These are phyloP conservation scores for Henricia sp. DNA, from an alignment of 53 echinoderm and acorn worm species.

Conservation along the genomic window DNA sequence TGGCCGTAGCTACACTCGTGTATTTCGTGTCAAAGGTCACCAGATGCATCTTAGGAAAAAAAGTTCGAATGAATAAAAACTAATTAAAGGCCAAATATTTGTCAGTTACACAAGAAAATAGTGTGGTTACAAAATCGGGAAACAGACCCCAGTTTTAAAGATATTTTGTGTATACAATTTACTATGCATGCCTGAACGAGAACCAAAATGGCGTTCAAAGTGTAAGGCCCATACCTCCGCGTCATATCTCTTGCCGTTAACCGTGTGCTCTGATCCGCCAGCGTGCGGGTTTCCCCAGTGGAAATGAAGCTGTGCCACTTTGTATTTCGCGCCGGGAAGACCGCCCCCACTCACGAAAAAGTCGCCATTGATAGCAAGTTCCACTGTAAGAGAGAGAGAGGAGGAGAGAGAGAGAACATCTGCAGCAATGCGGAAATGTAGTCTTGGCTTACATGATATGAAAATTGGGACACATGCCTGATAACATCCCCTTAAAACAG, in stretches of 20 bases:
- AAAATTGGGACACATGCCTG: too few relatives aligned
- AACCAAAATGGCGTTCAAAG: too few relatives aligned
- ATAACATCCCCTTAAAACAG: too few relatives aligned
- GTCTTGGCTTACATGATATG: too few relatives aligned
- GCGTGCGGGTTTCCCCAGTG: constrained; percentile 6
- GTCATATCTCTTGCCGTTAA: neutral
- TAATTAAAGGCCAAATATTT: neutral
- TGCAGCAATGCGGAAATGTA: too few relatives aligned
- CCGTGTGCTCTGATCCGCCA: neutral
- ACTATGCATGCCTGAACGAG: too few relatives aligned
- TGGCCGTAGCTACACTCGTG: neutral
- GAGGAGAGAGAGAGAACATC: neutral
- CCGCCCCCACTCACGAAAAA: constrained; percentile 13
- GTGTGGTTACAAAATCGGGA: neutral
- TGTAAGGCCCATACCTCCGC: constrained; percentile 21
- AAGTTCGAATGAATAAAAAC: too few relatives aligned
- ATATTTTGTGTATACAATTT: too few relatives aligned
- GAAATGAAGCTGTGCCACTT: constrained; percentile 2
- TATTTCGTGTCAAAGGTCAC: constrained; percentile 3
- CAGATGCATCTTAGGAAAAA: constrained; percentile 12
- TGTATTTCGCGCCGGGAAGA: neutral
- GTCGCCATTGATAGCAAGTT: neutral
- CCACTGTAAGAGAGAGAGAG: neutral
- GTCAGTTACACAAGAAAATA: neutral
- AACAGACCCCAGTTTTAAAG: neutral